Evolutionary conservation across 2,888 invertebrate species (phyloP), one percentile per base, ranked within the genome.

Genomic region (Andricus quercusramuli): DNA sequence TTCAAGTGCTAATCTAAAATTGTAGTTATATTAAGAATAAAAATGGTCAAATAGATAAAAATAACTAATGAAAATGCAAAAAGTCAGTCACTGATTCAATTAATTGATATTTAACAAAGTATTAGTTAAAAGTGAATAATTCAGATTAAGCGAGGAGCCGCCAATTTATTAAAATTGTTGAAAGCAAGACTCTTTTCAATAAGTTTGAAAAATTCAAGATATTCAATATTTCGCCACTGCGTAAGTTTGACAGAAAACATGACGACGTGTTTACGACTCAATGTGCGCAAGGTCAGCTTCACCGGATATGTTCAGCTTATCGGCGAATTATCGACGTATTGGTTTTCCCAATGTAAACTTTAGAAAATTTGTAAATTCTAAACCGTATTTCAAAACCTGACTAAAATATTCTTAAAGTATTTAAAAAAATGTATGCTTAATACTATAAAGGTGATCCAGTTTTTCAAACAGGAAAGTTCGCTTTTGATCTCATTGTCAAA

Each of bases 141-240:
- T 17, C 1, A 47, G 4, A 17, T 47, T 47, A 0, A 17, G 1
- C 5, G 47, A 47, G 17, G 47, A 4, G 47, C 1, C 44, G 44
- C 15, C 17, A 13, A 15, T 15, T 15, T 3, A 44, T 13, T 3
- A 44, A 15, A 44, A 44, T 44, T 13, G 15, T 44, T 44, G 3
- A 15, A 4, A 44, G 2, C 15, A 13, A 44, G 44, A 44, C 13
- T 44, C 3, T 15, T 44, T 44, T 44, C 15, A 5, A 17, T 47
- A 17, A 47, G 5, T 47, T 47, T 47, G 47, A 17, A 47, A 17
- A 47, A 15, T 78, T 77, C 79, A 74, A 80, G 80, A 85, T 83
- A 85, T 88, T 86, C 83, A 87, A 87, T 87, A 86, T 87, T 87
- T 85, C 85, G 83, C 83, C 56, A 83, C 68, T 62, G 79, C 79